A percentile compares a stretch with the other conserved stretches of the same genome.
These are phyloP conservation scores for Pseudobourletiella spinata DNA, from an alignment of 1,140 invertebrate species.

Conservation along the genomic window DNA sequence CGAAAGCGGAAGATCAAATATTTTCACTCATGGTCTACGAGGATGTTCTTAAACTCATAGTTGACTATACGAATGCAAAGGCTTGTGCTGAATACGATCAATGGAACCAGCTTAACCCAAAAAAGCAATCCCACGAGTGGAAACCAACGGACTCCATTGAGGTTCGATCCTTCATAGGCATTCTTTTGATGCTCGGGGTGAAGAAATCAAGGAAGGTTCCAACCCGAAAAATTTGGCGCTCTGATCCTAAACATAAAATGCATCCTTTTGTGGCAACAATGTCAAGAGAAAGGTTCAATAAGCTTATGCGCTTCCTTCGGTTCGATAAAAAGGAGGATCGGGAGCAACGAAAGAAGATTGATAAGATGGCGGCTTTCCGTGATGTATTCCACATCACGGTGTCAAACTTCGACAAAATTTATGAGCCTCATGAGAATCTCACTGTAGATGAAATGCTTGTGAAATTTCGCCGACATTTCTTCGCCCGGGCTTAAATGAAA, in stretches of 20 bases:
- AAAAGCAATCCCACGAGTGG: neutral
- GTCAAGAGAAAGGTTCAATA: neutral
- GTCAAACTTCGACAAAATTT: neutral
- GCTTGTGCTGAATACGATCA: neutral
- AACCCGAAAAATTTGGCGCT: neutral
- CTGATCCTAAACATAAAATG: neutral
- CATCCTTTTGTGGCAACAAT: neutral
- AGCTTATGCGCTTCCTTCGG: neutral
- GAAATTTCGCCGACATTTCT: constrained; percentile 43
- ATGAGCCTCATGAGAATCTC: constrained; percentile 15
- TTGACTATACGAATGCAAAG: neutral
- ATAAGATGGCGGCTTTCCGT: neutral
- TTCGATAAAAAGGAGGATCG: neutral
- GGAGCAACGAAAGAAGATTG: neutral
- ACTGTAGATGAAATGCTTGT: constrained; percentile 46
- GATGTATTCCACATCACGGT: neutral
- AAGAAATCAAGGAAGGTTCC: neutral
- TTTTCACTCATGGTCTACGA: too few relatives aligned
- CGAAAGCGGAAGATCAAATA: too few relatives aligned
- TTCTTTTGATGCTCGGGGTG: neutral
- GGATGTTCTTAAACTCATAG: neutral
- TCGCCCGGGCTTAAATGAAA: constrained; percentile 45
- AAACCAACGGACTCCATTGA: neutral
- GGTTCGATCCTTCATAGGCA: neutral
- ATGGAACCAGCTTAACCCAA: neutral